Conservation (phyloP, 2,888 invertebrate species). For the Acrobasis consociella region DNA sequence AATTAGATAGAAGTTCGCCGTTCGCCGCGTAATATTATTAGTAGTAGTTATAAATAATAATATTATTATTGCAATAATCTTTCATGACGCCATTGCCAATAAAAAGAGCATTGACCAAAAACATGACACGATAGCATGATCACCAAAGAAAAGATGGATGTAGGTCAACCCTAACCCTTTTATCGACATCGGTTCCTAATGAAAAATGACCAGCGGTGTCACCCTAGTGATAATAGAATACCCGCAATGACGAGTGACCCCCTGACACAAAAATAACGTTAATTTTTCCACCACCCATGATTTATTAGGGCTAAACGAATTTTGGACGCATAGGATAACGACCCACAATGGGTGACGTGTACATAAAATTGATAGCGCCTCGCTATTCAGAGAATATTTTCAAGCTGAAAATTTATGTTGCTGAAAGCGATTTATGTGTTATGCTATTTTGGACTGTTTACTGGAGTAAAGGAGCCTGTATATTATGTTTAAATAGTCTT, state of each 20-base stretch:
- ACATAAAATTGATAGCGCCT: constrained; percentile 58
- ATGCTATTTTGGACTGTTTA: constrained; percentile 12
- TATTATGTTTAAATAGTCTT: not conserved
- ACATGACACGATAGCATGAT: not conserved
- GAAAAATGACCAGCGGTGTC: constrained; percentile 52
- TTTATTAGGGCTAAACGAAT: constrained; percentile 62
- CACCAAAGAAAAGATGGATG: constrained; percentile 13
- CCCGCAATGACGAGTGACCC: constrained; percentile 52
- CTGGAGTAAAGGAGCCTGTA: not conserved
- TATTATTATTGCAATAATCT: not conserved
- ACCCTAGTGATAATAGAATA: constrained; percentile 49
- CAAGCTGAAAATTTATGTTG: constrained; percentile 28
- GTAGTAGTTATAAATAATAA: too few species aligned
- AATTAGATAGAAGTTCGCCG: too few species aligned
- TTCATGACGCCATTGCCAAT: not conserved
- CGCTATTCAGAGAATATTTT: constrained; percentile 32
- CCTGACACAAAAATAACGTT: constrained; percentile 53
- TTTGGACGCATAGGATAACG: constrained; percentile 49
- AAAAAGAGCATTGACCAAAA: not conserved
- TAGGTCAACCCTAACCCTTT: constrained; percentile 39
- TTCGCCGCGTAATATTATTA: too few species aligned
- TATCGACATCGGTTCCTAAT: constrained; percentile 44
- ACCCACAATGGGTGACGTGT: constrained; percentile 52
- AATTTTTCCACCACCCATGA: constrained; percentile 60
- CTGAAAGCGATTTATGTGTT: constrained; percentile 21